Conservation (phyloP, 2,797 vertebrate species). For the Acanthis flammea region DNA sequence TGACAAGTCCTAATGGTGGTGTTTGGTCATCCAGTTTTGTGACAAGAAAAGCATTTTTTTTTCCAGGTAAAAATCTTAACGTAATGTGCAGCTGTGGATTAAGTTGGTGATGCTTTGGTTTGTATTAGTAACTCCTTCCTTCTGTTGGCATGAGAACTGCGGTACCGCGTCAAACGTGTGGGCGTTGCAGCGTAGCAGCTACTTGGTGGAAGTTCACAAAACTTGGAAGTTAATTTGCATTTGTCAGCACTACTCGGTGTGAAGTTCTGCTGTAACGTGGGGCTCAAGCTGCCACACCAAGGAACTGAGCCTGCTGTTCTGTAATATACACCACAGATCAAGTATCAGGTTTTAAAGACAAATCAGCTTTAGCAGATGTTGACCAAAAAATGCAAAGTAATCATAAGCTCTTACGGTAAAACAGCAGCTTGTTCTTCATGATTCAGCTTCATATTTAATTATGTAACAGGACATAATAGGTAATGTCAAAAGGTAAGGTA, state of each 20-base stretch:
- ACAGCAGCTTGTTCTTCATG: background rate
- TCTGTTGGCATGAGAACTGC: constrained; percentile 44
- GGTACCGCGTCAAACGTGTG: background rate
- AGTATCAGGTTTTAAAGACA: background rate
- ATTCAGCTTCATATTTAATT: constrained; percentile 8
- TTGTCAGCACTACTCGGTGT: background rate
- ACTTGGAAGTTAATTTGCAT: background rate
- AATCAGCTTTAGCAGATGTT: constrained; percentile 32
- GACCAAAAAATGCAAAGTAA: constrained; percentile 24
- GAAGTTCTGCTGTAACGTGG: background rate
- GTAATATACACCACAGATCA: background rate
- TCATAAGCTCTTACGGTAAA: background rate
- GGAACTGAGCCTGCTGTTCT: background rate
- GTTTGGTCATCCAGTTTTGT: constrained; percentile 41
- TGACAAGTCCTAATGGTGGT: constrained; percentile 5
- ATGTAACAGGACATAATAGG: background rate
- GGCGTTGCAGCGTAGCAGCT: background rate
- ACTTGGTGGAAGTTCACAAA: background rate
- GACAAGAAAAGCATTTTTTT: constrained; percentile 30
- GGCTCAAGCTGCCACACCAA: background rate
- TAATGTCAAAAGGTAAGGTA: background rate
- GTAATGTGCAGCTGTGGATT: constrained; percentile 39
- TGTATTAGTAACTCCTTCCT: constrained; percentile 41
- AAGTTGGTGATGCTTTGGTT: constrained; percentile 52
- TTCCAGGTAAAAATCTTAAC: constrained; percentile 61